Conservation (phyloP, 2,888 invertebrate species). For the Lithosia quadra region DNA sequence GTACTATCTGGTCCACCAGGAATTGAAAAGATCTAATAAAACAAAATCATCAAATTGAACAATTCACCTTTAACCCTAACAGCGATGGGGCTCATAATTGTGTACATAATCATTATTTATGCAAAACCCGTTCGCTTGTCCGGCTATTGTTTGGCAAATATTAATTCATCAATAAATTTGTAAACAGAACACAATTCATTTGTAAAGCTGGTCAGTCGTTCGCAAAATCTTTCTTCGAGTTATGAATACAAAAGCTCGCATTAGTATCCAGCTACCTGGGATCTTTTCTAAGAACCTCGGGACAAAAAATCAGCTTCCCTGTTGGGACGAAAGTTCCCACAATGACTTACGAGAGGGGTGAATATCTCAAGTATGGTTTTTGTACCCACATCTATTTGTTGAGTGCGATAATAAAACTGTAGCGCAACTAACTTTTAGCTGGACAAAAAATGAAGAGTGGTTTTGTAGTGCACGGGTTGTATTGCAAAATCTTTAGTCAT, state of each 20-base stretch:
- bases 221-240: constrained; percentile 53
- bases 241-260: constrained; percentile 67
- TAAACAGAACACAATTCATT: constrained; percentile 35
- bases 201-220: constrained; percentile 43
- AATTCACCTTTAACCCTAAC: background rate
- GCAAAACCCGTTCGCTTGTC: constrained; percentile 24
- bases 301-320: constrained; percentile 74
- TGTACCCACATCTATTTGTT: constrained; percentile 78
- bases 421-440: constrained; percentile 61
- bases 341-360: constrained; percentile 77
- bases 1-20: background rate
- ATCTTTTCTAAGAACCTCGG: constrained; percentile 70
- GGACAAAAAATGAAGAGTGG: background rate
- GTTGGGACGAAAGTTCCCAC: constrained; percentile 80
- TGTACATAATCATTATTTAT: constrained; percentile 28
- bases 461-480: constrained; percentile 1
- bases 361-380: constrained; percentile 83
- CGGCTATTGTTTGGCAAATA: constrained; percentile 23
- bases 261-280: constrained; percentile 78
- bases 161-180: constrained; percentile 34
- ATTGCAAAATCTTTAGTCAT: constrained; percentile 29
- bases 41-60: background rate
- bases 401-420: constrained; percentile 77
- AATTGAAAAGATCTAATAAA: background rate
- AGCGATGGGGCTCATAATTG: constrained; percentile 14